A percentile compares a stretch with the other conserved stretches of the same genome.
phyloP scores from a whole-genome alignment of 2,888 invertebrate genomes.

The Biston betularia region DNA sequence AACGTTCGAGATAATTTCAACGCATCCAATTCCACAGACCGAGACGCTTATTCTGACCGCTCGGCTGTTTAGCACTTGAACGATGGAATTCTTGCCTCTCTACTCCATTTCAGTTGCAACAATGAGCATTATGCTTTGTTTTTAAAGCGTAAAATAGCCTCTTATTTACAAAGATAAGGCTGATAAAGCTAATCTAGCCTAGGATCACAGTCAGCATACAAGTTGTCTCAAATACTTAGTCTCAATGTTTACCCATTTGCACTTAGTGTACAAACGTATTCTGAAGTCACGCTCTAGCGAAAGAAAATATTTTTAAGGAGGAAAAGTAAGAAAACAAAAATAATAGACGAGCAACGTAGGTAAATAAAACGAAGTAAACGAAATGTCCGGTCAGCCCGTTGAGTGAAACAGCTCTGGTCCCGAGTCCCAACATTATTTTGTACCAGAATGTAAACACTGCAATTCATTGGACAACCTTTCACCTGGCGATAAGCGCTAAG shows the following conservation, averaged over 20 bases:
- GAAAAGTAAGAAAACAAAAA: conserved; percentile 47
- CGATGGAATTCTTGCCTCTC: conserved; percentile 56
- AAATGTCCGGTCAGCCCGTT: conserved; percentile 51
- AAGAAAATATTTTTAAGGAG: conserved; percentile 52
- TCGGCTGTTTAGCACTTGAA: conserved; percentile 71
- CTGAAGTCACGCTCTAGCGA: conserved; percentile 17
- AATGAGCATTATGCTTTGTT: conserved; percentile 8
- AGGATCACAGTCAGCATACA: conserved; percentile 1
- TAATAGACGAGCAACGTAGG: conserved; percentile 20
- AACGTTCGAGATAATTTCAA: conserved; percentile 83
- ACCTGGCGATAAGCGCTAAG: conserved; percentile 74
- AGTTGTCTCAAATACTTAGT: not conserved
- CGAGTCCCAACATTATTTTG: conserved; percentile 44
- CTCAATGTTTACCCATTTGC: conserved; percentile 4
- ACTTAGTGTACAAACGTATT: not conserved
- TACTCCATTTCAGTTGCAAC: conserved; percentile 44
- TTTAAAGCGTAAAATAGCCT: conserved; percentile 15
- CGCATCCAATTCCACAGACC: conserved; percentile 70
- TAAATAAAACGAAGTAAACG: conserved; percentile 54
- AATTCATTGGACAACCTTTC: conserved; percentile 76
- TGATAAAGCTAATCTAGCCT: conserved; percentile 21
- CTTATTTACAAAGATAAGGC: conserved; percentile 29
- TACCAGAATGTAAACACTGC: conserved; percentile 65
- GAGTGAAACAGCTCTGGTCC: conserved; percentile 47
- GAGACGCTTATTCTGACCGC: conserved; percentile 66